Evolutionary conservation across 1,140 invertebrate genomes (phyloP).

Genomic region (Meloidogyne floridensis): DNA sequence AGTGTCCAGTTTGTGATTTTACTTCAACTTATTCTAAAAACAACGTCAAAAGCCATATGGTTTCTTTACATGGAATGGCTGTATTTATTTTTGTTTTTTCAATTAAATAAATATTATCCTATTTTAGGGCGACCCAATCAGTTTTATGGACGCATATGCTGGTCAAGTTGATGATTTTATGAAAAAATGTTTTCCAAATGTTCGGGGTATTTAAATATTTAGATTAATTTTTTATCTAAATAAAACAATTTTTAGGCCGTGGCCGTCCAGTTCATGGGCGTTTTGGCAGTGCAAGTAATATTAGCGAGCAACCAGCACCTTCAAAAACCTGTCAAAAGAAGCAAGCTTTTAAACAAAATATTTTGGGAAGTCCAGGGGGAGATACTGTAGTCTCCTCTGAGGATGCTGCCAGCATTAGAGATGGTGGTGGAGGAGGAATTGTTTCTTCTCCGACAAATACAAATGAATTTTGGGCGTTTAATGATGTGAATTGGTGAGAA

Average conservation of each 20-base stretch:
- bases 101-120: background rate
- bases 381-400: background rate
- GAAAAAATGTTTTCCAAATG: slow-evolving; percentile 58
- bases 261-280: slow-evolving; percentile 55
- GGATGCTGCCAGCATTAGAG: background rate
- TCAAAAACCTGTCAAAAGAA: background rate
- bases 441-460: background rate
- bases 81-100: slow-evolving; percentile 20
- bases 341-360: background rate
- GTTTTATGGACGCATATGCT: slow-evolving; percentile 56
- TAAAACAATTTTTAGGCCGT: slow-evolving; percentile 18
- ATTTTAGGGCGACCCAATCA: slow-evolving; percentile 51
- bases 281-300: slow-evolving; percentile 64
- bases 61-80: slow-evolving; percentile 51
- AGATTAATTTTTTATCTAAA: background rate
- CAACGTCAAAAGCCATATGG: slow-evolving; percentile 57
- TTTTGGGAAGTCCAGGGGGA: background rate
- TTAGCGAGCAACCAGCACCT: background rate
- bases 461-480: background rate
- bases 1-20: slow-evolving; percentile 54
- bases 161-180: slow-evolving; percentile 55
- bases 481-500: background rate
- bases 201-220: slow-evolving; percentile 39
- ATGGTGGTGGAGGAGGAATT: no score
- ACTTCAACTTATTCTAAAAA: slow-evolving; percentile 58